Evolutionary conservation across 2,797 vertebrate genomes (phyloP).

Genomic region (Mionectes olivaceus): DNA sequence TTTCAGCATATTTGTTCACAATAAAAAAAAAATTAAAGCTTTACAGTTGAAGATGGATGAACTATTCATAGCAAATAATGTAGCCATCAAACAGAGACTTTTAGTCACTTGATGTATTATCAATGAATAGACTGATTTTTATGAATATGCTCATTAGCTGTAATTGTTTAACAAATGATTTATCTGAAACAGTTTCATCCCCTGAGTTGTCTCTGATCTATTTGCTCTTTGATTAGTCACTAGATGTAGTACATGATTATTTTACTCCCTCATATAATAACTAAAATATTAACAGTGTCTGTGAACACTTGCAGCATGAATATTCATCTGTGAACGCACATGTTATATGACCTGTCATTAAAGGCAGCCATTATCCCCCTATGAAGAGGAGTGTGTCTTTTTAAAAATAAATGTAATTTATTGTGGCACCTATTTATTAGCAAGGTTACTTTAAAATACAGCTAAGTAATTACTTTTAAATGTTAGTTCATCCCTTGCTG

Average conservation of each 20-base stretch:
- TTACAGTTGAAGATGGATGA: constrained; percentile 20
- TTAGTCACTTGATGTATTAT: constrained; percentile 49
- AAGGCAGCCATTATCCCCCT: constrained; percentile 9
- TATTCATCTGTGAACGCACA: constrained; percentile 34
- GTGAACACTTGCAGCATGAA: constrained; percentile 33
- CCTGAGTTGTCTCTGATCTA: constrained; percentile 36
- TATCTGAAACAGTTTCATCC: constrained; percentile 49
- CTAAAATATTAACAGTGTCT: constrained; percentile 43
- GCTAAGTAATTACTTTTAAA: constrained; percentile 38
- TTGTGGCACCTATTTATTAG: constrained; percentile 10
- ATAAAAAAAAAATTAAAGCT: constrained; percentile 21
- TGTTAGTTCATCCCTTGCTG: constrained; percentile 7
- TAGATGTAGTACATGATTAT: constrained; percentile 18
- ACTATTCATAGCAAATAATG: constrained; percentile 64
- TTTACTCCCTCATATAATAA: constrained; percentile 22
- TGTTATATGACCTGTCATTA: constrained; percentile 29
- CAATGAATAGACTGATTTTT: constrained; percentile 67
- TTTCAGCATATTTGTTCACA: constrained; percentile 39
- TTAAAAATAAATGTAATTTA: constrained; percentile 19
- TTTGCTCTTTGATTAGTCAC: constrained; percentile 42
- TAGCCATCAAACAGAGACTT: constrained; percentile 52
- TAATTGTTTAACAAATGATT: constrained; percentile 69
- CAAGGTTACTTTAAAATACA: constrained; percentile 35
- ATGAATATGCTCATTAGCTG: constrained; percentile 67
- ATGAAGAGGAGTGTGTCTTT: constrained; percentile 6